A percentile compares a stretch with the other conserved stretches of the same genome.
These are phyloP conservation scores for Drosophila picticornis DNA, from an alignment of 2,888 invertebrate genomes.

Conservation along the genomic window DNA sequence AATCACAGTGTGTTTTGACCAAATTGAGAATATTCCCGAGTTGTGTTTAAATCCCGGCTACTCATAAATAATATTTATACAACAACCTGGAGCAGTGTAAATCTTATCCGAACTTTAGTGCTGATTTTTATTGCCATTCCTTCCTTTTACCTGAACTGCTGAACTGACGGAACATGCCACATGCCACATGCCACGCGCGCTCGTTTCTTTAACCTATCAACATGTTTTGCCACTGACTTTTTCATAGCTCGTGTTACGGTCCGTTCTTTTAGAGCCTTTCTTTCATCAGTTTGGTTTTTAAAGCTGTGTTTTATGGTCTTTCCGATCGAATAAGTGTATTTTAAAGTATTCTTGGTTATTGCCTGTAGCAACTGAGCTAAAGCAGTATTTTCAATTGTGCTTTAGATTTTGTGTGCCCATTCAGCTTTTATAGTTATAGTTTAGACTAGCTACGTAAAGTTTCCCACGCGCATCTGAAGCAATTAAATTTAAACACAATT, in stretches of 20 bases:
- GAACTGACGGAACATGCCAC: conserved; percentile 34
- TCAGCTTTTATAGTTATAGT: neutral
- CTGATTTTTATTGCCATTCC: conserved; percentile 52
- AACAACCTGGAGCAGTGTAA: neutral
- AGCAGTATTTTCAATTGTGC: neutral
- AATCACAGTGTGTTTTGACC: conserved; percentile 37
- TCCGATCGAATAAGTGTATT: neutral
- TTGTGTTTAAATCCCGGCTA: conserved; percentile 37
- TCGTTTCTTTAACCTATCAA: conserved; percentile 27
- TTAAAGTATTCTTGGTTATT: neutral
- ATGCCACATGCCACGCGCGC: conserved; percentile 15
- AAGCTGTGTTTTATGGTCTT: neutral
- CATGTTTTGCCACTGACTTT: conserved; percentile 21
- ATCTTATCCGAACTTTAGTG: neutral
- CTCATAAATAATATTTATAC: conserved; percentile 50
- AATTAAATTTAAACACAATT: neutral
- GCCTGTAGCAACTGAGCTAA: neutral
- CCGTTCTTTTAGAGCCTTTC: neutral
- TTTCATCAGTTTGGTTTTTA: neutral
- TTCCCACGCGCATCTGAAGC: neutral
- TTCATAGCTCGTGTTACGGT: conserved; percentile 11
- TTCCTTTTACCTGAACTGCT: conserved; percentile 38
- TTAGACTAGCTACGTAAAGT: neutral
- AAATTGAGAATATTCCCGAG: conserved; percentile 39
- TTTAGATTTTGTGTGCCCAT: neutral